Percentiles rank a stretch among this genome's conserved stretches.
Conservation (phyloP, 2,113 vertebrate species). For the Rhombomys opimus region DNA sequence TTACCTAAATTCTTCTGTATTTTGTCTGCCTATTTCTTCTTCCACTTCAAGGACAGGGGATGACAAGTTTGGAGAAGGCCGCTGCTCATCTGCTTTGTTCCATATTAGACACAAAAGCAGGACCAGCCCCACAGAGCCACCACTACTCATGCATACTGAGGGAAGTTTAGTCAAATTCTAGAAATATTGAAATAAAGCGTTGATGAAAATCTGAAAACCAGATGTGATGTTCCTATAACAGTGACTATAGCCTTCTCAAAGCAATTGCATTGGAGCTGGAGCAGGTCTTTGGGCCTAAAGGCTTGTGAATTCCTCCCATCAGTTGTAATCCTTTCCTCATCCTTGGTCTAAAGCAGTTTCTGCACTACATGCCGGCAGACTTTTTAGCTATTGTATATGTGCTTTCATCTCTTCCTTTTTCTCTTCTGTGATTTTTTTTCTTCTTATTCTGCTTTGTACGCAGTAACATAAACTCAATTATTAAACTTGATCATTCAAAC, state of each 20-base stretch:
- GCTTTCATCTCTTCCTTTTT: not conserved
- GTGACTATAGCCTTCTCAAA: not conserved
- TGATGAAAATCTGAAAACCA: not conserved
- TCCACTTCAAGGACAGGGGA: not conserved
- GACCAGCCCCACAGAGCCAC: not conserved
- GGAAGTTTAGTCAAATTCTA: slow-evolving; percentile 31
- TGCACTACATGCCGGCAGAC: not conserved
- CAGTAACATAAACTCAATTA: not conserved
- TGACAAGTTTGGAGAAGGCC: not conserved
- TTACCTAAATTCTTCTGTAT: not conserved
- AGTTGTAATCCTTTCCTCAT: not conserved
- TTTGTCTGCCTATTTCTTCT: not conserved
- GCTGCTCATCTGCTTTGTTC: not conserved
- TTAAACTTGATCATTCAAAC: slow-evolving; percentile 5
- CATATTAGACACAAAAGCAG: not conserved
- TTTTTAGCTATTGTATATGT: not conserved
- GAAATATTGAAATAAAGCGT: not conserved
- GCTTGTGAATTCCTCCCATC: not conserved
- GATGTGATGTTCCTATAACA: not conserved
- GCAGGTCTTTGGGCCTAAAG: not conserved
- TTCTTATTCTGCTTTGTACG: not conserved
- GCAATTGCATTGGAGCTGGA: not conserved
- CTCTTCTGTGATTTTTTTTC: not conserved
- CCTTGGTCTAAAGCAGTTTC: not conserved
- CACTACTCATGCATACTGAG: not conserved